Base-by-base conservation (phyloP, 37 sponge, comb jelly and placozoan genomes). In the Ephydatia muelleri region DNA sequence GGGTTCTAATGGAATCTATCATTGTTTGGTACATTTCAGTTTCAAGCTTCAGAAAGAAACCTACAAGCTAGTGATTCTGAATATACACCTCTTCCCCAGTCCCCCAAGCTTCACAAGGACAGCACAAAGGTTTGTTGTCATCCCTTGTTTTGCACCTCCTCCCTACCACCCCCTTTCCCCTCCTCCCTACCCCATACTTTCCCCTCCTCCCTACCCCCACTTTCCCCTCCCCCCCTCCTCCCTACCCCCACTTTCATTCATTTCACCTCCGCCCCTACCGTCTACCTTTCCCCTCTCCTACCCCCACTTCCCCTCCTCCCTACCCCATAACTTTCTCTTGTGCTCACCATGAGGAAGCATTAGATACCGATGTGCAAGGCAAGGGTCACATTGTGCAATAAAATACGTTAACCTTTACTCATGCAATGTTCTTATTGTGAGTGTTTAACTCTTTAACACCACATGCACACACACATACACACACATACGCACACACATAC, bases 71-170 rank as follows among this genome's bases (percentile, higher is more conserved):
- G 19, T 57, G 57, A 57, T 57, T 57, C 57, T 57, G 57, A 57
- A 57, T 95, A 91, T 76, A 91, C 94, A 30, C 96, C 96, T 35
- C 86, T 95, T 22, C 96, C 96, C 5, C 34, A 87, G 43, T 48
- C 79, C n/a, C n/a, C 29, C 32, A 74, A 57, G 80, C 65, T 33
- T n/a, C 66, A 0, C 67, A 71, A 5, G 92, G 92, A 67, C 80
- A 91, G 38, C 94, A 94, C 83, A 88, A 76, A 85, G 94, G 94
- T 86, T 6, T 6, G 43, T 43, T 3, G 43, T 9, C 43, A 3
- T 43, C 43, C 47, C 47, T 11, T 8, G 6, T 8, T 43, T 8
- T 8, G 6, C 47, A 11, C 47, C 47, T 11, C 47, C 47, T 8
- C 8, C 47, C 47, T 8, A 11, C 8, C 47, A 11, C 47, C 47